Evolutionary conservation across 53 echinoderm and acorn worm species (phyloP).

Genomic region (Holothuria scabra): DNA sequence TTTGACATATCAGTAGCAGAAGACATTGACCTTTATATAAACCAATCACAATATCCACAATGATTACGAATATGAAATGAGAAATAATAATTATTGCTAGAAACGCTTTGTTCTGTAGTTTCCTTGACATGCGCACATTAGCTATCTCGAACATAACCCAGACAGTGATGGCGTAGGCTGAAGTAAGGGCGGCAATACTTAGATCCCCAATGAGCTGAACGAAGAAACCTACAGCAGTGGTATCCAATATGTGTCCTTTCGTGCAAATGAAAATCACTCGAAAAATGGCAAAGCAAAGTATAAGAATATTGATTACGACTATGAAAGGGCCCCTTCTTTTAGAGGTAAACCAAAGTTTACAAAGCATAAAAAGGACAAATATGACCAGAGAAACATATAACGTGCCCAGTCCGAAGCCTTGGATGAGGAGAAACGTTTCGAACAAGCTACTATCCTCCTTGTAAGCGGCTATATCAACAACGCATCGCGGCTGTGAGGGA

Average conservation of each 20-base stretch:
- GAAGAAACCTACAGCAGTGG: not conserved
- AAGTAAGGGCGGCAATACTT: constrained; percentile 6
- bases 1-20: constrained; percentile 3
- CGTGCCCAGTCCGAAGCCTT: too few species aligned
- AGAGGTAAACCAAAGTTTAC: not conserved
- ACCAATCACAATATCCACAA: constrained; percentile 1
- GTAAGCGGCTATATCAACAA: too few species aligned
- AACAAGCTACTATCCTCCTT: too few species aligned
- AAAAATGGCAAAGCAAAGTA: constrained; percentile 12
- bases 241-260: not conserved
- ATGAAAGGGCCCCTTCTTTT: constrained; percentile 5
- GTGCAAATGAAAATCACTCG: not conserved
- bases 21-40: not conserved
- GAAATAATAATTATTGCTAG: not conserved
- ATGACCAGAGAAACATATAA: too few species aligned
- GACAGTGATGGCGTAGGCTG: constrained; percentile 1
- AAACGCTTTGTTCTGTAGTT: constrained; percentile 9
- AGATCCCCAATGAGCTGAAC: constrained; percentile 24
- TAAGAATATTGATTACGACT: not conserved
- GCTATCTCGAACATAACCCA: constrained; percentile 27
- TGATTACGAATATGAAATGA: constrained; percentile 12
- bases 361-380: not conserved
- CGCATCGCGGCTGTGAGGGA: too few species aligned
- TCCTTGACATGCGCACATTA: not conserved
- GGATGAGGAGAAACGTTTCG: too few species aligned